Evolutionary conservation across 2,797 vertebrate species (phyloP).

Genomic region (Cuniculus paca): DNA sequence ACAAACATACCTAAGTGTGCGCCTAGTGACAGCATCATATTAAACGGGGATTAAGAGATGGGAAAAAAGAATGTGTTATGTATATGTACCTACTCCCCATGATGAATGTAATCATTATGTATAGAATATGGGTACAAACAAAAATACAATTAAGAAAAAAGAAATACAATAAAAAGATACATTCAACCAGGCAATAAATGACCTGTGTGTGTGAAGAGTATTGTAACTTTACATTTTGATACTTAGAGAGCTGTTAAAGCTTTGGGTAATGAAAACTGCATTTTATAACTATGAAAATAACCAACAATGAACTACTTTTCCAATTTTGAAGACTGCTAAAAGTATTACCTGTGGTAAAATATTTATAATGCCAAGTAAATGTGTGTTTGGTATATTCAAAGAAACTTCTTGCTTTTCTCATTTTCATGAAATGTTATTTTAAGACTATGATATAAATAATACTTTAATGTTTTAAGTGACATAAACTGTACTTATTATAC

Average conservation of each 20-base stretch:
- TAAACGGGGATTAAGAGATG: background rate
- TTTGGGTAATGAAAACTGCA: background rate
- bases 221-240: background rate
- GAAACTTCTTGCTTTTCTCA: background rate
- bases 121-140: background rate
- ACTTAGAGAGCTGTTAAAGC: background rate
- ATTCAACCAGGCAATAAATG: background rate
- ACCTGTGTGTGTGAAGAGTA: background rate
- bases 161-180: background rate
- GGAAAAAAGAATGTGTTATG: background rate
- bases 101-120: background rate
- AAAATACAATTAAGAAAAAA: background rate
- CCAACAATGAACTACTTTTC: background rate
- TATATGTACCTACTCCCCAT: background rate
- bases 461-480: slow-evolving; percentile 12
- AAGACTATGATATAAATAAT: background rate
- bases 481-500: background rate
- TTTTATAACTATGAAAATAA: background rate
- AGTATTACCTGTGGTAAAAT: background rate
- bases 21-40: background rate
- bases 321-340: background rate
- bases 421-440: slow-evolving; percentile 48
- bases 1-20: background rate
- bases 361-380: slow-evolving; percentile 4
- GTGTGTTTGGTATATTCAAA: background rate